Conservation (phyloP, 1,140 invertebrate genomes). For the Oscheius sp. region DNA sequence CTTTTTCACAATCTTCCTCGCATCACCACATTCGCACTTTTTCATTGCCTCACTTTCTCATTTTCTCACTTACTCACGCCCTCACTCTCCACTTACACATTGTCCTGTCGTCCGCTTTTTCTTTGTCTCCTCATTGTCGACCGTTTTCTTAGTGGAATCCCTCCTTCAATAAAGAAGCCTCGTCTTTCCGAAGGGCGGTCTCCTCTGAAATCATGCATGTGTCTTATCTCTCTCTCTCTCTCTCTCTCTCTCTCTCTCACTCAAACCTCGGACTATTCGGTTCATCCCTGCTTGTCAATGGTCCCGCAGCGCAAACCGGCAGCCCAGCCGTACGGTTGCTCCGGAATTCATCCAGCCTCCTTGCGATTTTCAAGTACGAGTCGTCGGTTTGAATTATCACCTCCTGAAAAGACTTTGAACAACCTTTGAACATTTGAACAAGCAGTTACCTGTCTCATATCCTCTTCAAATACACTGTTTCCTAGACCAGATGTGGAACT, state of each 20-base stretch:
- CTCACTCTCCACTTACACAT: too few relatives aligned
- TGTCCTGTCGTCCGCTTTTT: too few relatives aligned
- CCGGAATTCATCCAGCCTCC: conserved; percentile 49
- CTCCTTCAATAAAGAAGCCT: neutral
- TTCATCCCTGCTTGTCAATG: conserved; percentile 14
- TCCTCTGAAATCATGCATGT: too few relatives aligned
- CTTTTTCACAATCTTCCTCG: too few relatives aligned
- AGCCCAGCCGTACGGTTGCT: conserved; percentile 29
- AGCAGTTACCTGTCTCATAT: too few relatives aligned
- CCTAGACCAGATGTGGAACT: conserved; percentile 26
- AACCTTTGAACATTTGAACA: too few relatives aligned
- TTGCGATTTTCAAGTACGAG: conserved; percentile 58
- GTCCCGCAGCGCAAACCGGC: conserved; percentile 34
- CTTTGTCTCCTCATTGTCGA: conserved; percentile 6
- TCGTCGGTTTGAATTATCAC: conserved; percentile 59
- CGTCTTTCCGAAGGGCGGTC: neutral
- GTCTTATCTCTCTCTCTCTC: neutral
- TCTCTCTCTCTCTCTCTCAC: neutral
- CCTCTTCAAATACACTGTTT: conserved; percentile 32
- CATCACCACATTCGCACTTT: too few relatives aligned
- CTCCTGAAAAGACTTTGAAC: too few relatives aligned
- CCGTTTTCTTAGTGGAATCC: neutral
- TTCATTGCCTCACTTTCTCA: too few relatives aligned
- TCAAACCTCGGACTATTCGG: neutral
- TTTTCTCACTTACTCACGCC: too few relatives aligned